A percentile compares a stretch with the other conserved stretches of the same genome.
phyloP scores from a whole-genome alignment of 2,888 invertebrate species.

The Drosophila subquinaria region DNA sequence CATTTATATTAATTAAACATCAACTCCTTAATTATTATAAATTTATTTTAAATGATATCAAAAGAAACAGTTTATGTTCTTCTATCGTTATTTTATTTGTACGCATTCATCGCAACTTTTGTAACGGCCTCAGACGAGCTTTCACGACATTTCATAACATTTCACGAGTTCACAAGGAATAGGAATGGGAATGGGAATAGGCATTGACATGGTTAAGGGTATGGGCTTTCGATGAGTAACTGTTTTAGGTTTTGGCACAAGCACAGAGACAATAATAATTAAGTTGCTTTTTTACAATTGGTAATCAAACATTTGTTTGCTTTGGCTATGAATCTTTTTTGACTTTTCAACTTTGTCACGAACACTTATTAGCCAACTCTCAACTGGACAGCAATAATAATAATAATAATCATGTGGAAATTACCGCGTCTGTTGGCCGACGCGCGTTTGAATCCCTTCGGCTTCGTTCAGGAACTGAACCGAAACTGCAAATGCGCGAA shows the following conservation, averaged over 20 bases:
- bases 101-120: conserved; percentile 9
- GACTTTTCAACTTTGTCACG: conserved; percentile 8
- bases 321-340: neutral
- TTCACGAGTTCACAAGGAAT: conserved; percentile 7
- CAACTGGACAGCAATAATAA: conserved; percentile 11
- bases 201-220: neutral
- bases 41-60: conserved; percentile 44
- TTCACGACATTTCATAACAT: conserved; percentile 14
- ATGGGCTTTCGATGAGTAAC: conserved; percentile 17
- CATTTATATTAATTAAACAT: conserved; percentile 55
- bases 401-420: conserved; percentile 27
- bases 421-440: conserved; percentile 66
- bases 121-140: conserved; percentile 4
- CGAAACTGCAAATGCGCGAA: conserved; percentile 80
- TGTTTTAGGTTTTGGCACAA: conserved; percentile 19
- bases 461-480: conserved; percentile 83
- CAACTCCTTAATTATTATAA: conserved; percentile 37
- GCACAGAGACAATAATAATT: conserved; percentile 4
- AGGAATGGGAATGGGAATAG: conserved; percentile 1
- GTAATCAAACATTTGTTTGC: conserved; percentile 10
- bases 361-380: conserved; percentile 6
- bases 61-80: neutral
- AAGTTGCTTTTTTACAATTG: conserved; percentile 17
- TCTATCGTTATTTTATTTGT: neutral
- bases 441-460: conserved; percentile 84